Base-by-base conservation (phyloP, 1,140 invertebrate species). In the Psilanteris sp. region DNA sequence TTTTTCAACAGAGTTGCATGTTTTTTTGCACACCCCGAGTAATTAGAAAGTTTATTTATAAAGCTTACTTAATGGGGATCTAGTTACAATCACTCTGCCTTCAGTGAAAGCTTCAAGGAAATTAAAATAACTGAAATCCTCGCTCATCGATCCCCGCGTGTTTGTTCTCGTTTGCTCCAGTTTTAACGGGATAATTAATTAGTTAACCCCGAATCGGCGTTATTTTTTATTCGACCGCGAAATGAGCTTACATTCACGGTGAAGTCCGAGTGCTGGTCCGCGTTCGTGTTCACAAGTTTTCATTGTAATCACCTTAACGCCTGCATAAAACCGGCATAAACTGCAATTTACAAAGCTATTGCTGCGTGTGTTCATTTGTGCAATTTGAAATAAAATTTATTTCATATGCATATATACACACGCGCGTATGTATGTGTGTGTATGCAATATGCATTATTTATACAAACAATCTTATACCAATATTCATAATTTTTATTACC, bases 81-180 rank as follows among this genome's bases (percentile, higher is more conserved):
- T n/a, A n/a, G n/a, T n/a, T n/a, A n/a, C n/a, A n/a, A n/a, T n/a
- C n/a, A n/a, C n/a, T n/a, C n/a, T n/a, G n/a, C n/a, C n/a, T n/a
- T n/a, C n/a, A n/a, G n/a, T n/a, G n/a, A n/a, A n/a, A n/a, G n/a
- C n/a, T n/a, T n/a, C n/a, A n/a, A n/a, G n/a, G n/a, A n/a, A n/a
- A n/a, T n/a, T n/a, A n/a, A n/a, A n/a, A n/a, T n/a, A n/a, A n/a
- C n/a, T n/a, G n/a, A n/a, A n/a, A n/a, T n/a, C n/a, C n/a, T n/a
- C n/a, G 3, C 13, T 9, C 4, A 61, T 61, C 20, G 41, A 48
- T 44, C 13, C 7, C n/a, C n/a, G 5, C 34, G n/a, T 7, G 5
- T 11, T 18, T 44, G 43, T 52, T 64, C 29, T 43, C 59, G 52
- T 64, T 64, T 52, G 46, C 27, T 52, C 46, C 18, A 43, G n/a